These are phyloP conservation scores for Malurus splendens DNA, from an alignment of 2,797 vertebrate species.

Conservation along the genomic window DNA sequence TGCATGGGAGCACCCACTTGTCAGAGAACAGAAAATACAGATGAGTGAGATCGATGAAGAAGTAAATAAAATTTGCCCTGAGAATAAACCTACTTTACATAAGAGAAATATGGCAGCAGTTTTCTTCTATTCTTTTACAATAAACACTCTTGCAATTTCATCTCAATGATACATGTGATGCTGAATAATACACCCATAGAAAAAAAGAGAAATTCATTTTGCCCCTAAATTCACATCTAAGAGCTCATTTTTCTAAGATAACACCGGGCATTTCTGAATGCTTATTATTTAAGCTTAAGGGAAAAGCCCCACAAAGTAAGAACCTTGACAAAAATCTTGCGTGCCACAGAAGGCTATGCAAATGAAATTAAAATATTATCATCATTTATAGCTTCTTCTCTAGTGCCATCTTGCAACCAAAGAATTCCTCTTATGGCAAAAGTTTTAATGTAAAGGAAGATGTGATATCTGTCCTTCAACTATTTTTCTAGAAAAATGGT, in stretches of 20 bases:
- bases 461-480: neutral
- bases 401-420: neutral
- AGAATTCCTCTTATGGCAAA: neutral
- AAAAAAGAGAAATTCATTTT: neutral
- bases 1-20: neutral
- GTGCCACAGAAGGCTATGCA: neutral
- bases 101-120: neutral
- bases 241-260: neutral
- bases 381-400: neutral
- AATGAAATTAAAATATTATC: neutral
- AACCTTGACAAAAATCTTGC: neutral
- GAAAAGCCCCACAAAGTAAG: fast-evolving
- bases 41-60: neutral
- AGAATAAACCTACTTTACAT: neutral
- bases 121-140: neutral
- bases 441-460: neutral
- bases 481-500: neutral
- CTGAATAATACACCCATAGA: neutral
- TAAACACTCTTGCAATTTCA: neutral
- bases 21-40: neutral
- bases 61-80: neutral
- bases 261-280: neutral
- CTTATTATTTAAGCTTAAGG: neutral
- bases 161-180: neutral
- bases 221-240: neutral